Conservation (phyloP, 2,797 vertebrate genomes). For the Ptychadena robeensis region DNA sequence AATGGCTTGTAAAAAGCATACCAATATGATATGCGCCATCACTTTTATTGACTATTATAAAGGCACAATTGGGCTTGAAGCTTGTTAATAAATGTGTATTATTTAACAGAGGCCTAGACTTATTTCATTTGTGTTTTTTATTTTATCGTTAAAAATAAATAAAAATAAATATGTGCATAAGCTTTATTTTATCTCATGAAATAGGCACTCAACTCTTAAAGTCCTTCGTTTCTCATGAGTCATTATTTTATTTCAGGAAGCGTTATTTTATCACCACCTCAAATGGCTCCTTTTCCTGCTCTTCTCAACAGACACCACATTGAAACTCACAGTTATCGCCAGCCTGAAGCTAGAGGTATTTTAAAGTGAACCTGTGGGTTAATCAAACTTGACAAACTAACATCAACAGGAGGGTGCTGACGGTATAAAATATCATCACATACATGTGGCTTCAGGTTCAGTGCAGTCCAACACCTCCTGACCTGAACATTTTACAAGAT, state of each 20-base stretch:
- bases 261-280: not conserved
- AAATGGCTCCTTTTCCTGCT: slow-evolving; percentile 1
- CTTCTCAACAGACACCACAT: not conserved
- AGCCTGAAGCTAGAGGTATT: slow-evolving; percentile 1
- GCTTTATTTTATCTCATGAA: not conserved
- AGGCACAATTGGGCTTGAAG: not conserved
- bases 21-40: not conserved
- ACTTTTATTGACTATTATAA: not conserved
- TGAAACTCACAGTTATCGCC: not conserved
- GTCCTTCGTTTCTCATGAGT: not conserved
- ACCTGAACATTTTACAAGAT: too few species aligned
- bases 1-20: too few species aligned
- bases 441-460: not conserved
- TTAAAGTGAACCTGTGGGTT: not conserved
- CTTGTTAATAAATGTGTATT: not conserved
- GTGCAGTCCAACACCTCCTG: not conserved
- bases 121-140: not conserved
- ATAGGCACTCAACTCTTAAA: not conserved
- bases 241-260: not conserved
- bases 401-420: not conserved
- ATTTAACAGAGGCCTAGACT: not conserved
- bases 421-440: not conserved
- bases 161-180: not conserved
- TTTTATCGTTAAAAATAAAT: not conserved
- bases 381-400: not conserved